phyloP scores from a whole-genome alignment of 1,140 invertebrate genomes.

The Aphelenchoides fujianensis region DNA sequence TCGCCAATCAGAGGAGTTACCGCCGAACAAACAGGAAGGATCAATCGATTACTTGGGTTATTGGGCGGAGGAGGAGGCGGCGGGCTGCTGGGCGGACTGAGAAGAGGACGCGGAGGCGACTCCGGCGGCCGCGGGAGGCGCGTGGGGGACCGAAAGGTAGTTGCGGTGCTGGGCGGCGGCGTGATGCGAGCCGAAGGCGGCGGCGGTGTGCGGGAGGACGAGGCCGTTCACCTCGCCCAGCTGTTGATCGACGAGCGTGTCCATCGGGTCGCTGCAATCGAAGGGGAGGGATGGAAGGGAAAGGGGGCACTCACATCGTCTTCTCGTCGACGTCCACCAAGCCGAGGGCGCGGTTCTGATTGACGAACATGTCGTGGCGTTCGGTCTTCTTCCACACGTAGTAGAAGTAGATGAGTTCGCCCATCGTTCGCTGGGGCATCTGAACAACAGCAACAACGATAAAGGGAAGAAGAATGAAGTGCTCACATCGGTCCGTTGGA shows the following conservation, averaged over 20 bases:
- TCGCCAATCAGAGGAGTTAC: no score
- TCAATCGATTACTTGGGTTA: not conserved
- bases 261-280: constrained; percentile 18
- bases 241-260: constrained; percentile 11
- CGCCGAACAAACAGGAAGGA: no score
- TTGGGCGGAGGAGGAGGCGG: not conserved
- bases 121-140: no score
- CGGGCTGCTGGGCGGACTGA: not conserved
- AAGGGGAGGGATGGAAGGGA: not conserved
- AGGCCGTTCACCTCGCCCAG: constrained; percentile 3
- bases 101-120: no score
- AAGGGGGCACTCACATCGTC: not conserved
- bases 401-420: constrained; percentile 94
- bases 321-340: not conserved
- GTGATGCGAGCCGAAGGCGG: no score
- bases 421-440: constrained; percentile 86
- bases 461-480: constrained; percentile 24
- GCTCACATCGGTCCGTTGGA: constrained; percentile 83
- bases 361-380: constrained; percentile 77
- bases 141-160: no score
- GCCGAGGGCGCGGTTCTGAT: constrained; percentile 11
- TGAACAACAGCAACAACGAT: constrained; percentile 58
- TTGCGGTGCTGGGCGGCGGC: not conserved
- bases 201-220: not conserved
- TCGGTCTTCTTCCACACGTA: constrained; percentile 99